Conservation (phyloP, 2,113 vertebrate genomes). For the Melanocharis versteri region DNA sequence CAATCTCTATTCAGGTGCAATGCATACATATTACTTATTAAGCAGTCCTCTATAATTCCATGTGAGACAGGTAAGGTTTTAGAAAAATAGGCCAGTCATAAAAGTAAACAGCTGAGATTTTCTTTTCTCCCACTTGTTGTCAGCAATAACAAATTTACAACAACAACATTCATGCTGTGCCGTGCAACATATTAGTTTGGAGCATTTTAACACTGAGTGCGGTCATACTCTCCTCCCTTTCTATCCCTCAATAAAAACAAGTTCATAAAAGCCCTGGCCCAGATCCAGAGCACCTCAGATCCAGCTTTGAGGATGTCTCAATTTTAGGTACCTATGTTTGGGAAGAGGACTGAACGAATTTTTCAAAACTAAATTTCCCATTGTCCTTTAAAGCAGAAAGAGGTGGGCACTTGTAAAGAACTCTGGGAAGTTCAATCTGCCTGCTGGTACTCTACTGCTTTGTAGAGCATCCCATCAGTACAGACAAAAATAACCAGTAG, state of each 20-base stretch:
- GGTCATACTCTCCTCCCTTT: background rate
- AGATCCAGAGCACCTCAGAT: background rate
- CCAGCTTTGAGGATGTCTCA: background rate
- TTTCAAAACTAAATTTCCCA: background rate
- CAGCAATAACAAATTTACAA: constrained; percentile 26
- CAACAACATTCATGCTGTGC: background rate
- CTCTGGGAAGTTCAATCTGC: background rate
- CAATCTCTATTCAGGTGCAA: background rate
- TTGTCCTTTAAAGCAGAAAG: background rate
- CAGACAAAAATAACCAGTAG: background rate
- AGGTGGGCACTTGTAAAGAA: background rate
- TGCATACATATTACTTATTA: constrained; percentile 13
- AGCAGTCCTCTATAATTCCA: background rate
- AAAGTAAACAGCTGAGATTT: constrained; percentile 29
- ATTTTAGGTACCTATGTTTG: background rate
- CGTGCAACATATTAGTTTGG: background rate
- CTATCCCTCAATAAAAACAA: background rate
- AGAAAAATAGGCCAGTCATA: background rate
- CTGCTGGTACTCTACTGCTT: background rate
- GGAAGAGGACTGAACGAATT: background rate
- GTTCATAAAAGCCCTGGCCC: background rate
- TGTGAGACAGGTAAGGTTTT: background rate
- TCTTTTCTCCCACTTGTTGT: background rate
- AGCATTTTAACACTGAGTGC: background rate
- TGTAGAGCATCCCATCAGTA: background rate